Evolutionary conservation across 2,888 invertebrate species (phyloP).

Genomic region (Drosophila formosana): DNA sequence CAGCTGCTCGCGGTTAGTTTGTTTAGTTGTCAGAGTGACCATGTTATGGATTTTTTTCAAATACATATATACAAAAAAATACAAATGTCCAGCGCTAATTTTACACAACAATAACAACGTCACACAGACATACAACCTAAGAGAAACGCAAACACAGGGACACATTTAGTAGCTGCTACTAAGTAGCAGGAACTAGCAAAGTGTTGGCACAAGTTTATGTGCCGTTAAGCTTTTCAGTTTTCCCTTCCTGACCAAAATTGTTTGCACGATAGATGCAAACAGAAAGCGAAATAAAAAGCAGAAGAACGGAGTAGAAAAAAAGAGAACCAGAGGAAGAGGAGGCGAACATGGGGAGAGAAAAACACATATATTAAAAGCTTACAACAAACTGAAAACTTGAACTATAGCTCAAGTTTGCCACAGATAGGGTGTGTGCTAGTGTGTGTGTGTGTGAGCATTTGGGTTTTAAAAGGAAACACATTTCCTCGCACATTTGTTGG

Average conservation of each 20-base stretch:
- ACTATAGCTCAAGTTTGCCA: slow-evolving; percentile 24
- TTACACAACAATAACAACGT: slow-evolving; percentile 28
- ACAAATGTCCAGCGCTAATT: slow-evolving; percentile 65
- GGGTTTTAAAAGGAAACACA: slow-evolving; percentile 34
- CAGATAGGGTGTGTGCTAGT: background rate
- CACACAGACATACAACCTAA: background rate
- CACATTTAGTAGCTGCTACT: slow-evolving; percentile 27
- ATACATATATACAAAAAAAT: too few relatives aligned
- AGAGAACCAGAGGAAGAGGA: background rate
- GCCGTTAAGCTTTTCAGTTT: slow-evolving; percentile 56
- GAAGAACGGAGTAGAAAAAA: background rate
- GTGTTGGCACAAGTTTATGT: slow-evolving; percentile 48
- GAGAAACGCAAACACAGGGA: slow-evolving; percentile 1
- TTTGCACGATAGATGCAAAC: slow-evolving; percentile 52
- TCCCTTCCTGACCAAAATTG: slow-evolving; percentile 51
- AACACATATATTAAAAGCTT: slow-evolving; percentile 42
- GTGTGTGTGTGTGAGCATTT: slow-evolving; percentile 18
- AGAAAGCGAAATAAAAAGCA: slow-evolving; percentile 29
- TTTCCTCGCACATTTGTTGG: slow-evolving; percentile 55
- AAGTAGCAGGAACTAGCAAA: slow-evolving; percentile 62
- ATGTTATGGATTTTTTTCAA: too few relatives aligned
- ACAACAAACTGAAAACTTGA: slow-evolving; percentile 51
- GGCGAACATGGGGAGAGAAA: slow-evolving; percentile 1
- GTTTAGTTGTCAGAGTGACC: too few relatives aligned
- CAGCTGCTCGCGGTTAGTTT: too few relatives aligned